Evolutionary conservation across 2,113 vertebrate species (phyloP), one percentile per base, ranked within the genome.

Genomic region (Gnathonemus longibarbis): DNA sequence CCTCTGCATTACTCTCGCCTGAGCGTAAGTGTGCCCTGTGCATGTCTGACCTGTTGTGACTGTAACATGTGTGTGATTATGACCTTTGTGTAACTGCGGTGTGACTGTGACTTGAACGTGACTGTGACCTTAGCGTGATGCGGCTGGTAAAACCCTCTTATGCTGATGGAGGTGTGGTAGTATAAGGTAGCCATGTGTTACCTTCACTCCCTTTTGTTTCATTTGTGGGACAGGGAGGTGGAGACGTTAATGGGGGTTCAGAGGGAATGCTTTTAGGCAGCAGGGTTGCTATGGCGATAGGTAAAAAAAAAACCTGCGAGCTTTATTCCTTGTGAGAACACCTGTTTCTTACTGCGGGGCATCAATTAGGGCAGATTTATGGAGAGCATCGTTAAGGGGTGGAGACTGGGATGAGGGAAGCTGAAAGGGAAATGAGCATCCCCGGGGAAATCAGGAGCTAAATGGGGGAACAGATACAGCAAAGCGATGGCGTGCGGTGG

Each of bases 321-420:
- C 42, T 90, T 80, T n/a, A 89, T 56, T 87, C 93, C 94, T 89
- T 91, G 90, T 91, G 88, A 91, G 92, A 93, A 92, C 93, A 94
- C 84, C 89, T 90, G 91, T 91, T 89, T 93, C 90, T 94, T 93
- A 95, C 89, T 89, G 93, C 91, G 90, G 9, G 88, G 80, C 86
- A 9, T 89, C 93, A 94, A 95, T 94, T 91, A 91, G 74, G 83
- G 83, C 92, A 92, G 92, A 92, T 92, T 91, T 92, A 92, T 92
- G 92, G 91, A 92, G 91, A 89, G 53, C 89, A 89, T 95, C 92
- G 91, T 95, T 95, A 94, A 93, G 91, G 94, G 93, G 91, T 94
- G 90, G 91, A 89, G 62, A 90, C 91, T 93, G 89, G 89, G 90
- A 91, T 92, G 91, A 90, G 89, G 92, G 88, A 96, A 95, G 94